Evolutionary conservation across 2,113 vertebrate genomes (phyloP), one percentile per base, ranked within the genome.

Genomic region (Hemiscyllium ocellatum): DNA sequence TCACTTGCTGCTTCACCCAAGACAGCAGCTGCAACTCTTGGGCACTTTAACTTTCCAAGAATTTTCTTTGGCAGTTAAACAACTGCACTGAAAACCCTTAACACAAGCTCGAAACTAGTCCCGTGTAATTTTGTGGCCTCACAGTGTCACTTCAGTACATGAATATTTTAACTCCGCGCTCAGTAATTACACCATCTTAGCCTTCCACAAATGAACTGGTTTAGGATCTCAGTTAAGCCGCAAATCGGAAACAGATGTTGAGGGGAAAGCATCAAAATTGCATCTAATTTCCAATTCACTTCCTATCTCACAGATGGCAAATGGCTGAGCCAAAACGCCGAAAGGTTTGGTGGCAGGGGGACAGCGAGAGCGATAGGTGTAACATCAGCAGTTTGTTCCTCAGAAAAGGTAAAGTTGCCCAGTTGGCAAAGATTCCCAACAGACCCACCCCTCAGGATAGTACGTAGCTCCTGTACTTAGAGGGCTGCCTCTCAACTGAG

Each of bases 281-380:
- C 85, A 90, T 90, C 87, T 61, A 15, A 90, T 90, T 90, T 90
- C 87, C 87, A 56, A 61, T 61, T 52, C 26, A 61, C 52, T 90
- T 90, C 87, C 87, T 29, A 61, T 61, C 52, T 50, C 47, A 24
- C 85, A 87, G 85, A 87, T 87, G 85, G 85, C 5, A 22, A 61
- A 29, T 4, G 52, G 26, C 52, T 61, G 26, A 90, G 50, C 52
- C 87, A 61, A 29, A 33, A 90, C 33, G 0, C 3, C 26, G 0
- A 65, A 90, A 33, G 52, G 10, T 76, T 22, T 52, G 85, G 22
- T 26, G 22, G 85, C 42, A 24, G 86, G 3, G 26, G 2, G 85
- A 33, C 1, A 29, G 70, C 29, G 70, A 72, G 24, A 86, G 50
- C 47, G 12, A 26, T 87, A 22, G 83, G 10, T 22, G n/a, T 15